Evolutionary conservation across 2,888 invertebrate genomes (phyloP), one percentile per base, ranked within the genome.

Genomic region (Mactromeris polynyma): DNA sequence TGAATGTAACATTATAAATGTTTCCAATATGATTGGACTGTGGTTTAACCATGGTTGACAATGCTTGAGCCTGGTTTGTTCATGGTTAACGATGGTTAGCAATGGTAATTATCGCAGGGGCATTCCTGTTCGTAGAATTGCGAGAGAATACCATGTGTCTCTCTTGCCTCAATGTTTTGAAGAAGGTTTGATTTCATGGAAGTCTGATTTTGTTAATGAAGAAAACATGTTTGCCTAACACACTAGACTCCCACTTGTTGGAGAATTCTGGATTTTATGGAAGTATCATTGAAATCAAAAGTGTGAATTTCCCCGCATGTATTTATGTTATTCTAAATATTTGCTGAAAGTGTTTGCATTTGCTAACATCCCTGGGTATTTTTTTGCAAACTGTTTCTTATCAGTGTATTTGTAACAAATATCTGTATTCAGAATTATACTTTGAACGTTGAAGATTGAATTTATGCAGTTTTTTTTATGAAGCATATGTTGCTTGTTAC

Each of bases 301-400:
- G n/a, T 64, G 58, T 64, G 11, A 64, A 64, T 64, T 64, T 64
- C 58, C n/a, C 11, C 26, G 11, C 54, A 54, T 6, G 21, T 64
- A 64, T 64, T n/a, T 64, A 64, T 64, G 58, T n/a, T 64, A n/a
- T 58, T 58, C n/a, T 58, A n/a, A 58, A 58, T 19, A 58, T 58
- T 58, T 58, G 21, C 51, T 9, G 2, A 21, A 54, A n/a, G 1
- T 58, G 6, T n/a, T n/a, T 58, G 14, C 42, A 58, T 58, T n/a
- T 58, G 17, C 58, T 58, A 6, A 58, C 9, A 64, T 64, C 4
- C n/a, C 26, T 0, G 26, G 58, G 11, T 26, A 26, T 9, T 26
- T 64, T 64, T n/a, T 54, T 51, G 51, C 51, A n/a, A n/a, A n/a
- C n/a, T n/a, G n/a, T n/a, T 6, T 51, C 51, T 17, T 51, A 51